Conservation (phyloP, 2,888 invertebrate genomes). For the Sisyra nigra region DNA sequence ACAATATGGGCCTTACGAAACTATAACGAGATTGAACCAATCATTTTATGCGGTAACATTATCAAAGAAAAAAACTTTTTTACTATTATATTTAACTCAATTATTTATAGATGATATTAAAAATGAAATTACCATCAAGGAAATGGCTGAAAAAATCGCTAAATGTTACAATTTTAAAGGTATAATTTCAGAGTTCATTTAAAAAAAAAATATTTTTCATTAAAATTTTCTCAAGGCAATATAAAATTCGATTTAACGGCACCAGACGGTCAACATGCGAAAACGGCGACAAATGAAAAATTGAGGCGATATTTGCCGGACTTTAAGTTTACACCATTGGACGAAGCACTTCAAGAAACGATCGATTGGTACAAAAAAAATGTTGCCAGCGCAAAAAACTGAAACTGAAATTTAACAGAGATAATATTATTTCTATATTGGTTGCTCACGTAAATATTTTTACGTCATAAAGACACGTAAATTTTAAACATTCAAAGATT, state of each 20-base stretch:
- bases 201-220: too few species aligned
- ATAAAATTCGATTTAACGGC: slow-evolving; percentile 67
- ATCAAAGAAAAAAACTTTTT: too few species aligned
- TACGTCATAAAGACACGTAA: too few species aligned
- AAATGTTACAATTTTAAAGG: slow-evolving; percentile 69
- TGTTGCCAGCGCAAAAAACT: slow-evolving; percentile 55
- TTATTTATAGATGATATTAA: slow-evolving; percentile 67
- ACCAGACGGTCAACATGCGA: slow-evolving; percentile 95
- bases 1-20: slow-evolving; percentile 81
- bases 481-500: too few species aligned
- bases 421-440: too few species aligned
- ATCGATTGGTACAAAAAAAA: slow-evolving; percentile 82
- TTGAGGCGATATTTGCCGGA: slow-evolving; percentile 59
- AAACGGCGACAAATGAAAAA: slow-evolving; percentile 93
- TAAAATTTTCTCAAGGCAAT: slow-evolving; percentile 39
- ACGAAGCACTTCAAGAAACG: slow-evolving; percentile 63
- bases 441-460: too few species aligned
- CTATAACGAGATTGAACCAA: slow-evolving; percentile 81
- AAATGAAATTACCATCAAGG: slow-evolving; percentile 78
- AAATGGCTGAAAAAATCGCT: slow-evolving; percentile 73
- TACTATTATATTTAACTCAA: slow-evolving; percentile 3
- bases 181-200: too few species aligned
- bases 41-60: slow-evolving; percentile 73
- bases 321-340: slow-evolving; percentile 84
- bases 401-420: too few species aligned